Conservation (phyloP, 64 coral and sea anemone genomes). For the Dendronephthya gigantea region DNA sequence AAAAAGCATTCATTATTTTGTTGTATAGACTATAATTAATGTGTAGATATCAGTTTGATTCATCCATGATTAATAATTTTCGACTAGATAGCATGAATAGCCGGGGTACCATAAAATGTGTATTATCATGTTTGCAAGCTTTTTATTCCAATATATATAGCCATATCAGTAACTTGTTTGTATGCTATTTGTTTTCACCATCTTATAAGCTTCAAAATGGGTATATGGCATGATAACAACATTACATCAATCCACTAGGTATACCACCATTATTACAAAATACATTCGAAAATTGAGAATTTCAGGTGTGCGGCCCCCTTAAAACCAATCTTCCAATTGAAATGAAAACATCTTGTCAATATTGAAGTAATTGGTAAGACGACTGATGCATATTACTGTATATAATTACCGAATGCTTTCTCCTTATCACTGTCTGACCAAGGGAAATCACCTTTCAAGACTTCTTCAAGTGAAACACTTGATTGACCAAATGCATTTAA, state of each 20-base stretch:
- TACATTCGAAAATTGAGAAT: neutral
- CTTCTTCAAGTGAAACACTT: too few relatives aligned
- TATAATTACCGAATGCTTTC: too few relatives aligned
- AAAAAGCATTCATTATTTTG: constrained; percentile 15
- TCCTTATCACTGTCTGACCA: too few relatives aligned
- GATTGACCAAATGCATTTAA: too few relatives aligned
- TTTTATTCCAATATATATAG: constrained; percentile 11
- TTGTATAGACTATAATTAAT: constrained; percentile 16
- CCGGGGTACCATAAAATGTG: constrained; percentile 3
- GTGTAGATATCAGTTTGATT: constrained; percentile 15
- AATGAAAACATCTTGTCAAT: too few relatives aligned
- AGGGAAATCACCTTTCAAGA: too few relatives aligned
- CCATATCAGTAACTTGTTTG: constrained; percentile 19
- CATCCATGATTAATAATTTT: constrained; percentile 16
- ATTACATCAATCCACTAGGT: constrained; percentile 15
- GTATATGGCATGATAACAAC: constrained; percentile 16
- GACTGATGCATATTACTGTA: too few relatives aligned
- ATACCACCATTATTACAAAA: constrained; percentile 12
- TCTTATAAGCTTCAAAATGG: constrained; percentile 17
- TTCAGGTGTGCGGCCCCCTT: constrained; percentile 19
- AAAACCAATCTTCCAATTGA: neutral
- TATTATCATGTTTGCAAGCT: constrained; percentile 8
- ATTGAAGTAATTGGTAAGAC: too few relatives aligned
- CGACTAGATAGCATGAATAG: constrained; percentile 7
- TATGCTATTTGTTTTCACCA: constrained; percentile 16